Conservation (phyloP, 2,797 vertebrate species). For the Caiman crocodilus region DNA sequence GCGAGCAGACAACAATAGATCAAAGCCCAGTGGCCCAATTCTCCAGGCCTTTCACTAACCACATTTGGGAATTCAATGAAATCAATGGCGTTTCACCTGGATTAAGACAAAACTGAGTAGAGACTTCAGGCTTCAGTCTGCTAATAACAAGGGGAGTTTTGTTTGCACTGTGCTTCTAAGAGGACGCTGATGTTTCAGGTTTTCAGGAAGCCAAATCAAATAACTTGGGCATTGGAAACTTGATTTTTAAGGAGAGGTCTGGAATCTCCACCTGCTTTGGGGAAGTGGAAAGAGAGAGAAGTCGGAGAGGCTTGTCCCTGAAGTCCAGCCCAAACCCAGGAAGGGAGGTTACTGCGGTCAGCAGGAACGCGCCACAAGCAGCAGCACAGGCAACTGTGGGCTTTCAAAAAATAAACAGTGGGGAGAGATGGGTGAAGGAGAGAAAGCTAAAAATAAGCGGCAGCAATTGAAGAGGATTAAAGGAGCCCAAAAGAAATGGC, state of each 20-base stretch:
- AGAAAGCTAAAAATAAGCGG: slow-evolving; percentile 43
- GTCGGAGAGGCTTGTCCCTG: background rate
- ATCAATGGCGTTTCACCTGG: background rate
- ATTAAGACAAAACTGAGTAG: accelerated
- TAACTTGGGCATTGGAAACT: accelerated
- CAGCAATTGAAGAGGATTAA: slow-evolving; percentile 48
- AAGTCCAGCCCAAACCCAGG: background rate
- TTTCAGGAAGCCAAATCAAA: background rate
- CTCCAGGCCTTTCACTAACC: background rate
- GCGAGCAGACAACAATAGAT: background rate
- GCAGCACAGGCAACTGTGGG: background rate
- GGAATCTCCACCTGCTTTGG: background rate
- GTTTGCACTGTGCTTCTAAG: accelerated
- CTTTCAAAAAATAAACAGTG: slow-evolving; percentile 53
- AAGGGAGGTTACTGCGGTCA: background rate
- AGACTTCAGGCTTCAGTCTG: background rate
- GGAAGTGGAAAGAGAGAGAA: background rate
- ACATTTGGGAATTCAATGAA: background rate
- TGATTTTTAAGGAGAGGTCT: background rate
- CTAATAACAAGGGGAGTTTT: background rate
- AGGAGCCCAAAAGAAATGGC: slow-evolving; percentile 39
- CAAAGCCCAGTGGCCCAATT: background rate
- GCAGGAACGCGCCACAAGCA: background rate
- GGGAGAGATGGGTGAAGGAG: background rate
- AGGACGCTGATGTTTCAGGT: background rate